Evolutionary conservation across 1,140 invertebrate species (phyloP).

Genomic region (Streblospio benedicti): DNA sequence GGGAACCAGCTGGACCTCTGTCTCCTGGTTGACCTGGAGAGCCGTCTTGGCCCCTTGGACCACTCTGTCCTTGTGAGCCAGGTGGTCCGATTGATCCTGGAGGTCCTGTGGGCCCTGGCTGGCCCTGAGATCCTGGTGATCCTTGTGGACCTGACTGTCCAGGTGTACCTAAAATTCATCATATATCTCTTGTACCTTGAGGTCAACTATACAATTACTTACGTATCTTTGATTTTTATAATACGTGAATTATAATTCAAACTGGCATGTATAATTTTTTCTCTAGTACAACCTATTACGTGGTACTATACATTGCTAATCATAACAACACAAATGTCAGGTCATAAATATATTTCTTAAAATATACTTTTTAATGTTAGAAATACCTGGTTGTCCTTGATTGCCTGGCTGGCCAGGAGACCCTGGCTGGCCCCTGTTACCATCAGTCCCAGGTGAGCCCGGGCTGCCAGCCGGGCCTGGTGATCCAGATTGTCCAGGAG

Average conservation of each 20-base stretch:
- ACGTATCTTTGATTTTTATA: too few relatives aligned
- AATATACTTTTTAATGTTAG: too few relatives aligned
- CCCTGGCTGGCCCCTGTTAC: constrained; percentile 9
- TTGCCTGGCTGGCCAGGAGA: constrained; percentile 3
- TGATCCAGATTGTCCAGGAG: constrained; percentile 3
- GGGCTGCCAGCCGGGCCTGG: constrained; percentile 1
- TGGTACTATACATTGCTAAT: too few relatives aligned
- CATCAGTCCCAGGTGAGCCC: constrained; percentile 4
- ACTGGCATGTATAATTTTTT: too few relatives aligned
- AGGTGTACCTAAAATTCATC: too few relatives aligned
- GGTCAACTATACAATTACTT: too few relatives aligned
- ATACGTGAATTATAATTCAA: too few relatives aligned
- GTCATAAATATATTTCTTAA: too few relatives aligned
- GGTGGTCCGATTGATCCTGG: constrained; percentile 1
- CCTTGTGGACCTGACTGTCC: constrained; percentile 1
- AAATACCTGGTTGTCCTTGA: constrained; percentile 3
- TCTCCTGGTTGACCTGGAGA: constrained; percentile 9
- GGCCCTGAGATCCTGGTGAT: not conserved
- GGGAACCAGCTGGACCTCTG: constrained; percentile 8
- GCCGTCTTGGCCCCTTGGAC: constrained; percentile 3
- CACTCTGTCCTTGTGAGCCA: constrained; percentile 1
- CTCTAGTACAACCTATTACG: too few relatives aligned
- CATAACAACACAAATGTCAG: too few relatives aligned
- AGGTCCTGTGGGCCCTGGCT: constrained; percentile 4
- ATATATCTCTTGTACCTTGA: too few relatives aligned